Evolutionary conservation across 2,113 vertebrate species (phyloP).

Genomic region (Camelus dromedarius): DNA sequence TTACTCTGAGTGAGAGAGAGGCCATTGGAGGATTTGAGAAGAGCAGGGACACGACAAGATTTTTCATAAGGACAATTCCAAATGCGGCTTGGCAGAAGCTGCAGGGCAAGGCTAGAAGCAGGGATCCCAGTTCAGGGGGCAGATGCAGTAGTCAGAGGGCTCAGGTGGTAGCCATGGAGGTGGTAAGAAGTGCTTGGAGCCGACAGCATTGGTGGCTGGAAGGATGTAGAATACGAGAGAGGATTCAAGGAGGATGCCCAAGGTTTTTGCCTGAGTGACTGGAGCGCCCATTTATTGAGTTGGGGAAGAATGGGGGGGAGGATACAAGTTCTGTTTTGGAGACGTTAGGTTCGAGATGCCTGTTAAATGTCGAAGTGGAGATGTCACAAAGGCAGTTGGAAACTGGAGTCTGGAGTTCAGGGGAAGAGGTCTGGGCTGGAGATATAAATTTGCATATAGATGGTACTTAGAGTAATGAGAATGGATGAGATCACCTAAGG

Average conservation of each 20-base stretch:
- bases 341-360: background rate
- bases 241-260: background rate
- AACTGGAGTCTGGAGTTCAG: constrained; percentile 34
- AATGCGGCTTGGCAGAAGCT: background rate
- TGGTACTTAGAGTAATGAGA: background rate
- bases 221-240: background rate
- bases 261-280: background rate
- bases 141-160: background rate
- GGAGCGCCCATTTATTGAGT: background rate
- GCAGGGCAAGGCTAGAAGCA: background rate
- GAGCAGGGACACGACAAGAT: background rate
- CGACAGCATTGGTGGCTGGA: background rate
- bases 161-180: accelerated
- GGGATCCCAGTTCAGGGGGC: background rate
- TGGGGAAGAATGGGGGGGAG: background rate
- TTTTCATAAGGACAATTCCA: background rate
- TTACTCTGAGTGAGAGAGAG: background rate
- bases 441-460: constrained; percentile 24
- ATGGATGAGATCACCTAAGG: background rate
- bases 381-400: background rate
- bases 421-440: background rate
- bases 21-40: background rate
- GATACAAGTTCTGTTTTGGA: background rate
- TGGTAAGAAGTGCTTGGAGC: background rate
- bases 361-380: background rate